These are phyloP conservation scores for Spisula solida DNA, from an alignment of 2,888 invertebrate genomes.

Conservation along the genomic window DNA sequence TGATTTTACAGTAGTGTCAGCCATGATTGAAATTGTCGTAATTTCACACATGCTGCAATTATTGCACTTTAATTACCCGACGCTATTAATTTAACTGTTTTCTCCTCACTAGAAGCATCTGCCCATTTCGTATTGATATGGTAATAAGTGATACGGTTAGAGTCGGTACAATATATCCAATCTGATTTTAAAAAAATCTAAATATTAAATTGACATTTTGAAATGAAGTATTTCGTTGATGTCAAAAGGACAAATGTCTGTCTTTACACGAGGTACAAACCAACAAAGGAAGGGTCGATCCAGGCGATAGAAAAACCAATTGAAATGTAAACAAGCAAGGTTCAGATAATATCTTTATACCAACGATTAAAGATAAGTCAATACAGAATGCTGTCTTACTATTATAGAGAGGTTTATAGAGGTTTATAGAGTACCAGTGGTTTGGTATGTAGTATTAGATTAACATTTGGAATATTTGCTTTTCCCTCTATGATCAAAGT, in stretches of 20 bases:
- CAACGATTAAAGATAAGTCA: slow-evolving; percentile 16
- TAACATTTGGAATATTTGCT: not conserved
- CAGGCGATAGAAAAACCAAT: slow-evolving; percentile 2
- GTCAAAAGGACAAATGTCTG: slow-evolving; percentile 3
- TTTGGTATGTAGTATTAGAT: not conserved
- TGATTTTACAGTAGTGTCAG: too few species aligned
- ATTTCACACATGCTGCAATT: slow-evolving; percentile 1
- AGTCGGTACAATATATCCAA: not conserved
- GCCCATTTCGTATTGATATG: not conserved
- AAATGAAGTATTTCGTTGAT: slow-evolving; percentile 12
- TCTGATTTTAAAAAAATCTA: not conserved
- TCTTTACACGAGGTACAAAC: not conserved
- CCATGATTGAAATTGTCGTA: not conserved
- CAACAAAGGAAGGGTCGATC: slow-evolving; percentile 1
- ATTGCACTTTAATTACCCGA: not conserved
- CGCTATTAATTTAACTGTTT: slow-evolving; percentile 1
- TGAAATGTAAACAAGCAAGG: not conserved
- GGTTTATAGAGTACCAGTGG: not conserved
- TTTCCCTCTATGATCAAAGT: slow-evolving; percentile 2
- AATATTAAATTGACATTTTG: not conserved
- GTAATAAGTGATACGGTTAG: not conserved
- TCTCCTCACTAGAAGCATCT: not conserved
- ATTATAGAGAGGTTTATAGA: not conserved
- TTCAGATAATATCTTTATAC: slow-evolving; percentile 12
- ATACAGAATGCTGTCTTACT: not conserved